Conservation (phyloP, 2,797 vertebrate species). For the Siniperca obscura region DNA sequence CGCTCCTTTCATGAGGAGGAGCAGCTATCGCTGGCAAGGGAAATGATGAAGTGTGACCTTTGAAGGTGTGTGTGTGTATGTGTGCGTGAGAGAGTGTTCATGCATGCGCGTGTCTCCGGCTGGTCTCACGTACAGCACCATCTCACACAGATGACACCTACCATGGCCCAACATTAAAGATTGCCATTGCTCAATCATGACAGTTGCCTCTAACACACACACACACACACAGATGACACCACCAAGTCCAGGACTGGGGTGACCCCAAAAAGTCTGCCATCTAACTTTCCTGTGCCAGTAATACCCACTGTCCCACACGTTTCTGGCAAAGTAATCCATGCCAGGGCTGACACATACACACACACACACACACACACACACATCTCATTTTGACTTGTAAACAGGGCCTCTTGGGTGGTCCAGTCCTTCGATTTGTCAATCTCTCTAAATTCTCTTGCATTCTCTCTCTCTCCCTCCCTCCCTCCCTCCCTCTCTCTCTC, state of each 20-base stretch:
- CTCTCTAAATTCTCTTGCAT: slow-evolving; percentile 56
- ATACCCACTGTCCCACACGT: slow-evolving; percentile 62
- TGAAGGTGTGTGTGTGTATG: slow-evolving; percentile 59
- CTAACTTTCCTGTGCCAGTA: slow-evolving; percentile 69
- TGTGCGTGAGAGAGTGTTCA: not conserved
- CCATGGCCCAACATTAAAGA: slow-evolving; percentile 65
- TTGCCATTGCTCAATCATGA: slow-evolving; percentile 62
- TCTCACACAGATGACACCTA: slow-evolving; percentile 70
- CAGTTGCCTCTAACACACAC: slow-evolving; percentile 49
- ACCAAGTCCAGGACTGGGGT: slow-evolving; percentile 54
- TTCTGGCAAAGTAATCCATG: slow-evolving; percentile 50
- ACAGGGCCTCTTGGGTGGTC: slow-evolving; percentile 74
- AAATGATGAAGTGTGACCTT: slow-evolving; percentile 86
- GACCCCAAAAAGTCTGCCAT: slow-evolving; percentile 72
- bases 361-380: slow-evolving; percentile 31
- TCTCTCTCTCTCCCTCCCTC: no score
- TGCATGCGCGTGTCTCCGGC: slow-evolving; percentile 41
- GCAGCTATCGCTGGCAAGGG: slow-evolving; percentile 71
- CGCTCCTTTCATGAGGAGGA: slow-evolving; percentile 74
- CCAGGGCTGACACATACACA: slow-evolving; percentile 41
- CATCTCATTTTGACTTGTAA: slow-evolving; percentile 64
- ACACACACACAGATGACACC: slow-evolving; percentile 30
- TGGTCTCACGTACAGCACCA: slow-evolving; percentile 69
- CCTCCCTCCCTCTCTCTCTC: not conserved
- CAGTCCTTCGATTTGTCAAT: slow-evolving; percentile 61